A percentile compares a stretch with the other conserved stretches of the same genome.
Conservation (phyloP, 2,797 vertebrate species). For the Poliocrania exsul region DNA sequence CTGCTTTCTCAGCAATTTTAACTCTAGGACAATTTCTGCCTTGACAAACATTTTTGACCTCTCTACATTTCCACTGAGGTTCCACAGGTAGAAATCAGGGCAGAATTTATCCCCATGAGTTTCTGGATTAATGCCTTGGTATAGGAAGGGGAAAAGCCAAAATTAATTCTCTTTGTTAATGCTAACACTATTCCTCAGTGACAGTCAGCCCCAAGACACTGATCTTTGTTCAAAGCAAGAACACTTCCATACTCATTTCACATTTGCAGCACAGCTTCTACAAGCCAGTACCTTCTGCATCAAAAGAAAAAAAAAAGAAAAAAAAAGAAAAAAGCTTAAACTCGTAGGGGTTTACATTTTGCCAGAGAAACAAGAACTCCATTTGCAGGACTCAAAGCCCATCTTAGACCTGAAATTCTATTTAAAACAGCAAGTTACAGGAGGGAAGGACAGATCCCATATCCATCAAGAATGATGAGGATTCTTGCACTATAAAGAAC, state of each 20-base stretch:
- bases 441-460: background rate
- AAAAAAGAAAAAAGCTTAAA: background rate
- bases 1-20: background rate
- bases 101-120: constrained; percentile 34
- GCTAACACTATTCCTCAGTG: constrained; percentile 17
- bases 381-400: background rate
- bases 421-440: background rate
- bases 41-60: constrained; percentile 38
- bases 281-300: background rate
- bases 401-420: background rate
- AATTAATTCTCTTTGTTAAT: constrained; percentile 52
- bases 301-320: background rate
- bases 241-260: background rate
- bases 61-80: constrained; percentile 23
- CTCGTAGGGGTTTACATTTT: background rate
- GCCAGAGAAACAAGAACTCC: background rate
- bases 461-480: background rate
- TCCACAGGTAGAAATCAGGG: constrained; percentile 52
- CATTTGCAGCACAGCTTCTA: background rate
- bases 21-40: background rate
- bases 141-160: constrained; percentile 45
- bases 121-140: constrained; percentile 34
- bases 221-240: constrained; percentile 24
- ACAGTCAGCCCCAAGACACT: background rate
- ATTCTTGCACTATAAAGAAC: background rate